These are phyloP conservation scores for Haemorhous mexicanus DNA, from an alignment of 2,113 vertebrate genomes.

Conservation along the genomic window DNA sequence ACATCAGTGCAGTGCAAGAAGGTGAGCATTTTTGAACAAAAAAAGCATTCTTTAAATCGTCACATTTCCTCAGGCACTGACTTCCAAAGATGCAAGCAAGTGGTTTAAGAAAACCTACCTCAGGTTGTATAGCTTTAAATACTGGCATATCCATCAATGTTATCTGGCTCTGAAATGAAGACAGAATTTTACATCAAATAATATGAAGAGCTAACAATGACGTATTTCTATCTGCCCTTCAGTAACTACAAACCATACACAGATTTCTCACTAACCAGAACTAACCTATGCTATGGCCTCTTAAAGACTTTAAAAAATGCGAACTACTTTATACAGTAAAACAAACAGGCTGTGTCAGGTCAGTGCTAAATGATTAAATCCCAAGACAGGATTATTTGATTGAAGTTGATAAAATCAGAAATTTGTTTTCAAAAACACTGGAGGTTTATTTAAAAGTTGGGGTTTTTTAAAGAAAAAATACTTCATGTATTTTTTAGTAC, in stretches of 20 bases:
- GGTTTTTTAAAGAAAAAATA: neutral
- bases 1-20: neutral
- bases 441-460: neutral
- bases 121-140: conserved; percentile 93
- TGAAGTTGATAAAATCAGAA: neutral
- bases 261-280: neutral
- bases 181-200: neutral
- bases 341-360: neutral
- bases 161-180: conserved; percentile 87
- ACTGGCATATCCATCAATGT: conserved; percentile 92
- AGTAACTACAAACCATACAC: neutral
- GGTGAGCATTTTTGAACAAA: neutral
- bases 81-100: neutral
- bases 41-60: neutral
- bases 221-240: neutral
- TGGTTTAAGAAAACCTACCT: conserved; percentile 75
- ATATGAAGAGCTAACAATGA: neutral
- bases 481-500: neutral
- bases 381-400: neutral
- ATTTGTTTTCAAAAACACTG: neutral
- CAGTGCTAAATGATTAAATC: neutral
- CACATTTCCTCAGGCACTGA: neutral
- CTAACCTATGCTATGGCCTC: neutral
- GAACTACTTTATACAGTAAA: neutral
- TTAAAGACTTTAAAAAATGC: neutral